A percentile compares a stretch with the other conserved stretches of the same genome.
Conservation (phyloP, 2,113 vertebrate species). For the Ailurus styani region DNA sequence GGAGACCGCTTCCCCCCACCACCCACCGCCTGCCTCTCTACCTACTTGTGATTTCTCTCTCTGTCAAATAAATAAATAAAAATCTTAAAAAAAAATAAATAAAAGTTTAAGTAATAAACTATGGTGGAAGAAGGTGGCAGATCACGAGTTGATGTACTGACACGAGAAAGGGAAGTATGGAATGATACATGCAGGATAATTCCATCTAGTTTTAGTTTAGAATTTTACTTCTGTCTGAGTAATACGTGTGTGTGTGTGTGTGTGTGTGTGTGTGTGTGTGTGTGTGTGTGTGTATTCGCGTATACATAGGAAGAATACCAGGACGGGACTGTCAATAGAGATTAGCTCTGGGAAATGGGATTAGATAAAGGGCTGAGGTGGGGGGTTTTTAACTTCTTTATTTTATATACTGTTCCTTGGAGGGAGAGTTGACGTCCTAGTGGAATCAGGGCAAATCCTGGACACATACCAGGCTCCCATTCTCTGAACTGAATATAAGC, state of each 20-base stretch:
- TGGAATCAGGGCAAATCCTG: not conserved
- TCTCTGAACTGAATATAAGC: not conserved
- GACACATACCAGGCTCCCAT: not conserved
- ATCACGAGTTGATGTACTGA: not conserved
- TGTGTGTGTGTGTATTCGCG: not conserved
- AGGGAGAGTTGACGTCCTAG: not conserved
- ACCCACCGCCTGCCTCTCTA: too few species aligned
- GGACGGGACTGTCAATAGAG: not conserved
- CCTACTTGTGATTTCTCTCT: too few species aligned
- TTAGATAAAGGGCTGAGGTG: not conserved
- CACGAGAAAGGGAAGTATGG: not conserved
- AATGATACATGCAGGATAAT: not conserved
- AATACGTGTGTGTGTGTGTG: not conserved
- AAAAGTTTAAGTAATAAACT: not conserved
- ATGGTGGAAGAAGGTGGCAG: not conserved
- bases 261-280: not conserved
- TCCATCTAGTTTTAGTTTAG: not conserved
- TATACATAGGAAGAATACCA: not conserved
- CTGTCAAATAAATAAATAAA: too few species aligned
- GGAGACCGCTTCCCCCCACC: too few species aligned
- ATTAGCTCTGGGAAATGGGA: not conserved
- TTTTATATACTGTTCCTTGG: not conserved
- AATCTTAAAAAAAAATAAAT: too few species aligned
- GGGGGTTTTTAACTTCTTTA: not conserved
- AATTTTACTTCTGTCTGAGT: not conserved